phyloP scores from a whole-genome alignment of 2,888 invertebrate species.

The Hemaris fuciformis region DNA sequence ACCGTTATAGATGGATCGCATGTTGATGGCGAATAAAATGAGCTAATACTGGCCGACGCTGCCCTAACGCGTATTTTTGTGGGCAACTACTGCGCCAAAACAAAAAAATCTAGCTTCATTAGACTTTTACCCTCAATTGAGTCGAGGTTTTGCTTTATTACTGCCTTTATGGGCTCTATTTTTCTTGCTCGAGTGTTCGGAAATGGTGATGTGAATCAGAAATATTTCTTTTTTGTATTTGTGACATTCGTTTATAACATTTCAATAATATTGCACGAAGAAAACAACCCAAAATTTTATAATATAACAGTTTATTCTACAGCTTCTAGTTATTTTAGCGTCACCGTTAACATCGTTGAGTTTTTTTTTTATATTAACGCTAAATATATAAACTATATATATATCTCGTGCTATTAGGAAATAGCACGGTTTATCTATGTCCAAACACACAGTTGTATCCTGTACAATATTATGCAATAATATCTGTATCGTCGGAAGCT shows the following conservation, averaged over 20 bases:
- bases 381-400: too few relatives aligned
- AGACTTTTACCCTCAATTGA: background rate
- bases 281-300: too few relatives aligned
- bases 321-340: too few relatives aligned
- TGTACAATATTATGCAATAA: too few relatives aligned
- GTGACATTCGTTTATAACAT: background rate
- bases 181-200: background rate
- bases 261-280: background rate
- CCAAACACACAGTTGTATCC: too few relatives aligned
- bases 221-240: background rate
- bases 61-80: background rate
- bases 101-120: background rate
- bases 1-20: background rate
- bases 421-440: too few relatives aligned
- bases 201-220: background rate
- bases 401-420: too few relatives aligned
- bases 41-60: background rate
- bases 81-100: background rate
- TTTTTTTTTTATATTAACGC: too few relatives aligned
- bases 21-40: constrained; percentile 9
- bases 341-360: too few relatives aligned
- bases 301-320: too few relatives aligned
- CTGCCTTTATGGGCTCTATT: background rate
- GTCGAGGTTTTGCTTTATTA: background rate
- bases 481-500: too few relatives aligned